These are phyloP conservation scores for Pangasius sanitwongsei DNA, from an alignment of 2,797 vertebrate genomes.

Conservation along the genomic window DNA sequence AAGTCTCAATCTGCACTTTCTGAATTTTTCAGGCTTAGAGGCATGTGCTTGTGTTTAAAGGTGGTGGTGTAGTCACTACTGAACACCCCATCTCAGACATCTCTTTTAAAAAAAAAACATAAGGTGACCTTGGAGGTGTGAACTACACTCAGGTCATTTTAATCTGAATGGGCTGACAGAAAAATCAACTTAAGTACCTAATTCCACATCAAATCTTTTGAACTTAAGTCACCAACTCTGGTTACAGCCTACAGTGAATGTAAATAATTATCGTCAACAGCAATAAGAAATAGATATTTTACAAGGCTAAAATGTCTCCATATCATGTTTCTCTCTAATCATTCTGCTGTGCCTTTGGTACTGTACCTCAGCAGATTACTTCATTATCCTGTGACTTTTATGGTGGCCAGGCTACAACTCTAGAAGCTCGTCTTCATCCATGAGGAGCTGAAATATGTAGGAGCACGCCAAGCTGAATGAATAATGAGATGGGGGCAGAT, in stretches of 20 bases:
- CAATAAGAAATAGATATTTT: background rate
- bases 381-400: constrained; percentile 29
- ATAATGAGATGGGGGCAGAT: constrained; percentile 68
- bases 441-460: constrained; percentile 66
- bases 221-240: constrained; percentile 10
- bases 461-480: constrained; percentile 52
- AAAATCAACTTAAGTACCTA: background rate
- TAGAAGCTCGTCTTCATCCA: constrained; percentile 34
- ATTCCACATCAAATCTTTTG: background rate
- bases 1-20: background rate
- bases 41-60: background rate
- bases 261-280: background rate
- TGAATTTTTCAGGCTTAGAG: background rate
- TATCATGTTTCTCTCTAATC: constrained; percentile 38
- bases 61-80: background rate
- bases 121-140: background rate
- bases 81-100: background rate
- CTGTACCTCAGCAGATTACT: constrained; percentile 20
- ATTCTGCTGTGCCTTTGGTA: constrained; percentile 4
- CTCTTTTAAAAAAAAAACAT: background rate
- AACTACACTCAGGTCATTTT: background rate
- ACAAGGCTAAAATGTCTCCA: constrained; percentile 23
- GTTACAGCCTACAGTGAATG: background rate
- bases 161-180: background rate
- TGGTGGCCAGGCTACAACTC: constrained; percentile 56